These are phyloP conservation scores for Hypena proboscidalis DNA, from an alignment of 2,888 invertebrate genomes.

Conservation along the genomic window DNA sequence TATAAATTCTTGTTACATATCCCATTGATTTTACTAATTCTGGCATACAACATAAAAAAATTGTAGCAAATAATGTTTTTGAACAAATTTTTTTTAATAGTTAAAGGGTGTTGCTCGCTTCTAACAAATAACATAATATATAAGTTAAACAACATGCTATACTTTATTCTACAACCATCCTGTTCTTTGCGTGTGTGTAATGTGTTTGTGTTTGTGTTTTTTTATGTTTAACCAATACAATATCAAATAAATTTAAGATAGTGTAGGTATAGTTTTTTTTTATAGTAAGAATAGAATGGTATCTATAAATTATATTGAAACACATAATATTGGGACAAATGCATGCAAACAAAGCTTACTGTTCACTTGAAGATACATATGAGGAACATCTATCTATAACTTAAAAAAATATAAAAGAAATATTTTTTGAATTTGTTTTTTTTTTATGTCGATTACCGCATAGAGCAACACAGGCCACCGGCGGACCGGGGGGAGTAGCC, in stretches of 20 bases:
- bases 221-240: not conserved
- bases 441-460: conserved; percentile 28
- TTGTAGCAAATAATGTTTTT: not conserved
- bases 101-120: conserved; percentile 22
- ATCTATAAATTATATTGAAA: conserved; percentile 26
- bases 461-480: no score
- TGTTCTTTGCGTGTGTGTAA: conserved; percentile 28
- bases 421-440: no score
- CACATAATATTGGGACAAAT: conserved; percentile 25
- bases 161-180: conserved; percentile 34
- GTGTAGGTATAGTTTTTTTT: not conserved
- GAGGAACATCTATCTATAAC: conserved; percentile 45
- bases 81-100: conserved; percentile 7
- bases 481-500: no score
- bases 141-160: conserved; percentile 31
- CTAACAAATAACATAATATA: conserved; percentile 28
- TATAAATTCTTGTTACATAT: no score
- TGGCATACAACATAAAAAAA: no score
- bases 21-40: no score
- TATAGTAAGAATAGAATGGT: conserved; percentile 59
- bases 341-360: conserved; percentile 61
- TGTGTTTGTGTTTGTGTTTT: conserved; percentile 13
- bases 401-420: conserved; percentile 19
- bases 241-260: not conserved
- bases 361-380: conserved; percentile 42